phyloP scores from a whole-genome alignment of 2,888 invertebrate species.

The Antheraea yamamai region DNA sequence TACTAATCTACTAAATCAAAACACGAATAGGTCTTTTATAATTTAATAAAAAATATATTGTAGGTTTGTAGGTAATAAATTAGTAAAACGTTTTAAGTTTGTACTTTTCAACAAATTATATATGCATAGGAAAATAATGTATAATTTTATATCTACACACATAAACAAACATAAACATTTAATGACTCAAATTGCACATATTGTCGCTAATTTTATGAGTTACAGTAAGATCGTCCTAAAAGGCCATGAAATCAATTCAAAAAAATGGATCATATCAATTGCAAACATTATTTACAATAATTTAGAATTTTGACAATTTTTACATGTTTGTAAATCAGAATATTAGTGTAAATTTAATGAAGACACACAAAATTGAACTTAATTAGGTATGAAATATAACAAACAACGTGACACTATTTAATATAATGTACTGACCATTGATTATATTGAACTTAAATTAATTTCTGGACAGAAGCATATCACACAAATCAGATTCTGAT shows the following conservation, averaged over 20 bases:
- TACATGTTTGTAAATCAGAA: conserved; percentile 22
- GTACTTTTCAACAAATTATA: conserved; percentile 37
- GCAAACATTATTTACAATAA: conserved; percentile 29
- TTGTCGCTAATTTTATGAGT: conserved; percentile 21
- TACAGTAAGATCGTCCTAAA: conserved; percentile 24
- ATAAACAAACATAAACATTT: conserved; percentile 18
- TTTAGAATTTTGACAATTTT: conserved; percentile 40
- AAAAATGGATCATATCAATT: background rate
- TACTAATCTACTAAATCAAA: conserved; percentile 81
- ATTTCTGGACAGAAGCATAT: conserved; percentile 41
- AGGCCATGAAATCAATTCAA: conserved; percentile 11
- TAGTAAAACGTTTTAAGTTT: conserved; percentile 30
- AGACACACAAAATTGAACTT: conserved; percentile 18
- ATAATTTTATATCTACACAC: conserved; percentile 14
- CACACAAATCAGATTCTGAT: conserved; percentile 66
- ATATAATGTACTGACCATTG: background rate
- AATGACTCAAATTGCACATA: background rate
- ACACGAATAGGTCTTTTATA: conserved; percentile 77
- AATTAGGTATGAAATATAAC: conserved; percentile 1
- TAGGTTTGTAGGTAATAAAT: conserved; percentile 31
- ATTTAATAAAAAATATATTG: conserved; percentile 76
- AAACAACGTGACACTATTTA: background rate
- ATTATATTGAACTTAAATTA: conserved; percentile 4
- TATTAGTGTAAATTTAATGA: conserved; percentile 1
- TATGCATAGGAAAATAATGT: conserved; percentile 14